Evolutionary conservation across 1,140 invertebrate species (phyloP).

Genomic region (Maniola jurtina): DNA sequence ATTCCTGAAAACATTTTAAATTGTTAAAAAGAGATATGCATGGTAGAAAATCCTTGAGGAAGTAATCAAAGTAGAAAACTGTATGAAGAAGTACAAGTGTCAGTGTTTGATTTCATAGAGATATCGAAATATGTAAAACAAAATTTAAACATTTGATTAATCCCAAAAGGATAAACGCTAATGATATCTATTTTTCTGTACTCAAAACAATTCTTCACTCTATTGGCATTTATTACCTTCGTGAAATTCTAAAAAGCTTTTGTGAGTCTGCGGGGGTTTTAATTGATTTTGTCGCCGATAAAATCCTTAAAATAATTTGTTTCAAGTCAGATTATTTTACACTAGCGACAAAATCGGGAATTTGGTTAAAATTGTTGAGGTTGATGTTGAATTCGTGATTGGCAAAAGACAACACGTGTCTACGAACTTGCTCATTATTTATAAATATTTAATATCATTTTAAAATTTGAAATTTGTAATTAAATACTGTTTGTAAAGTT

Average conservation of each 20-base stretch:
- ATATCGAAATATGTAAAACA: no score
- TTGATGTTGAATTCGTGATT: slow-evolving; percentile 19
- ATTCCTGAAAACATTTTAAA: slow-evolving; percentile 85
- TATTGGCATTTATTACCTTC: slow-evolving; percentile 18
- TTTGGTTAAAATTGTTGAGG: slow-evolving; percentile 7
- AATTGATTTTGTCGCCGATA: slow-evolving; percentile 25
- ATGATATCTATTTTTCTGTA: slow-evolving; percentile 9
- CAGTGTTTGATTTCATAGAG: no score
- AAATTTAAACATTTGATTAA: slow-evolving; percentile 17
- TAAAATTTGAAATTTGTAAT: not conserved
- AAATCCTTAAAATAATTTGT: not conserved
- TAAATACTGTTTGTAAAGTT: slow-evolving; percentile 18
- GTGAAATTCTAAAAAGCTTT: slow-evolving; percentile 24
- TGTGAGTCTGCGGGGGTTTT: slow-evolving; percentile 21
- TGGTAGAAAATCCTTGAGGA: slow-evolving; percentile 7
- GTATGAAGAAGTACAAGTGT: not conserved
- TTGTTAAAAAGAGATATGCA: slow-evolving; percentile 6
- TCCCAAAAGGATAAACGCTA: slow-evolving; percentile 17
- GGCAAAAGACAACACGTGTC: slow-evolving; percentile 27
- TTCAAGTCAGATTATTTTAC: not conserved
- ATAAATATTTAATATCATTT: slow-evolving; percentile 6
- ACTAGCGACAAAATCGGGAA: slow-evolving; percentile 23
- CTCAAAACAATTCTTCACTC: slow-evolving; percentile 18
- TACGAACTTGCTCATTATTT: slow-evolving; percentile 31
- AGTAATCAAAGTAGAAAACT: slow-evolving; percentile 16